A percentile compares a stretch with the other conserved stretches of the same genome.
Conservation (phyloP, 2,113 vertebrate genomes). For the Gymnarchus niloticus region DNA sequence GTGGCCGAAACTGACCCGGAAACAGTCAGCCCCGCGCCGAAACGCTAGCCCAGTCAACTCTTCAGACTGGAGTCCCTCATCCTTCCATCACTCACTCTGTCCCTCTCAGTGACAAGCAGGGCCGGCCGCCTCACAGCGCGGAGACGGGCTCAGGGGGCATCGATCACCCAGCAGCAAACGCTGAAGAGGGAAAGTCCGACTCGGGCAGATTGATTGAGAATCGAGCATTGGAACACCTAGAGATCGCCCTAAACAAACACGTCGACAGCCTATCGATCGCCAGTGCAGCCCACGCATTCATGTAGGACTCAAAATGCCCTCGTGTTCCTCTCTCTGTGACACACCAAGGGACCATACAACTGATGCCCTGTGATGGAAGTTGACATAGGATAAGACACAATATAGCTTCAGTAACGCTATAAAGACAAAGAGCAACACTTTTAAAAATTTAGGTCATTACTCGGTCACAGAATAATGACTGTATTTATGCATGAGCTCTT, state of each 20-base stretch:
- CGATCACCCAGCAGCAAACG: constrained; percentile 12
- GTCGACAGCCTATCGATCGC: constrained; percentile 21
- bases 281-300: neutral
- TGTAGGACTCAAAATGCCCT: neutral
- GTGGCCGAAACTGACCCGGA: neutral
- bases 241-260: constrained; percentile 31
- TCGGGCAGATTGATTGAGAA: constrained; percentile 26
- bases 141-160: constrained; percentile 11
- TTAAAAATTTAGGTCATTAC: too few species aligned
- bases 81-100: neutral
- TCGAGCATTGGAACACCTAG: neutral
- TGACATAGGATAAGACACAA: too few species aligned
- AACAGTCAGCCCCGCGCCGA: neutral
- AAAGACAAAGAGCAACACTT: too few species aligned
- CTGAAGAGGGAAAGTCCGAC: constrained; percentile 25
- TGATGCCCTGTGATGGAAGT: too few species aligned
- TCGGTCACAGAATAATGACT: too few species aligned
- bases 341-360: too few species aligned
- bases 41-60: neutral
- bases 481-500: too few species aligned
- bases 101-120: neutral
- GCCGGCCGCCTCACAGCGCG: neutral
- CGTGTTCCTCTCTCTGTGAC: too few species aligned
- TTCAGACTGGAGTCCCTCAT: neutral
- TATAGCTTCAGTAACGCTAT: too few species aligned